Percentiles rank a stretch among this genome's conserved stretches.
Conservation (phyloP, 37 sponge, comb jelly and placozoan genomes). For the Hexactinellida sp. region DNA sequence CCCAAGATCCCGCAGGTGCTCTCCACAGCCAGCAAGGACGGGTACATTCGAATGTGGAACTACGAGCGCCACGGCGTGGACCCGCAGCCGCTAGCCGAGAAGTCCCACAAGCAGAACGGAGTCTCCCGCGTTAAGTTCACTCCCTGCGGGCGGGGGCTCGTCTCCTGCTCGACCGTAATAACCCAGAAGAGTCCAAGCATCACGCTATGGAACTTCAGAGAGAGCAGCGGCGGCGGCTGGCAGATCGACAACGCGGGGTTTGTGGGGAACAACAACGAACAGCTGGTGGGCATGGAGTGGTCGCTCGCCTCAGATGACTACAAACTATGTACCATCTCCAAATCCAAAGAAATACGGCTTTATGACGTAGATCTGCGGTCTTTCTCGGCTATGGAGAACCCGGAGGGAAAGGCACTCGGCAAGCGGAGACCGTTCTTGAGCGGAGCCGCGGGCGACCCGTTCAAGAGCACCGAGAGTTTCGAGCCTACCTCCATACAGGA, state of each 20-base stretch:
- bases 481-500: neutral
- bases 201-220: neutral
- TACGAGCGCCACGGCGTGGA: neutral
- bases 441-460: neutral
- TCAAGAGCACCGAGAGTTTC: neutral
- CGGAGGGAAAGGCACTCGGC: neutral
- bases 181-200: constrained; percentile 12
- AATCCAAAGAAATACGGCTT: neutral
- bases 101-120: neutral
- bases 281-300: constrained; percentile 12
- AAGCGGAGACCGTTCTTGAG: neutral
- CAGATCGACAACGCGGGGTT: neutral
- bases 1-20: neutral
- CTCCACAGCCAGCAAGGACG: neutral
- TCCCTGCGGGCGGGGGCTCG: neutral
- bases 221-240: neutral
- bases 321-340: neutral
- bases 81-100: neutral
- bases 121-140: neutral
- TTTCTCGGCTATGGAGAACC: neutral
- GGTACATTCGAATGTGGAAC: neutral
- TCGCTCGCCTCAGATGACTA: neutral
- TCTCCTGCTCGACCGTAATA: neutral
- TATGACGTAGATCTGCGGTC: neutral
- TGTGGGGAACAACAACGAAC: neutral